Evolutionary conservation across 1,140 invertebrate species (phyloP).

Genomic region (Phymastichus coffea): DNA sequence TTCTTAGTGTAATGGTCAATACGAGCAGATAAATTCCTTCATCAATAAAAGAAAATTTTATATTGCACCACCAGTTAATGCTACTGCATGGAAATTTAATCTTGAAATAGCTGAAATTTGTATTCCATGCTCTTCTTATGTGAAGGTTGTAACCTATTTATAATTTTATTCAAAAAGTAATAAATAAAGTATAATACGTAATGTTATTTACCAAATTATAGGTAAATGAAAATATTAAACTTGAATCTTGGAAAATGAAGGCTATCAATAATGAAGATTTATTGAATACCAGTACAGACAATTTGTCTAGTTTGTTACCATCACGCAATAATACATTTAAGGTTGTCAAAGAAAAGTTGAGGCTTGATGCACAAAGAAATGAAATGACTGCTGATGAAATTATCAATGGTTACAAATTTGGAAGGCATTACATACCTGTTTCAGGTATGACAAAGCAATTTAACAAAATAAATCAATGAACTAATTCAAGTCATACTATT

Average conservation of each 20-base stretch:
- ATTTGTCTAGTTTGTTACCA: too few species aligned
- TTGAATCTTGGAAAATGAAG: conserved; percentile 15
- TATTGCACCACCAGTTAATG: neutral
- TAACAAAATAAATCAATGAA: neutral
- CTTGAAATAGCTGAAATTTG: conserved; percentile 29
- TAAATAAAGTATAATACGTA: neutral
- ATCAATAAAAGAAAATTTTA: conserved; percentile 32
- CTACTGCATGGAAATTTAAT: conserved; percentile 23
- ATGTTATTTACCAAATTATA: neutral
- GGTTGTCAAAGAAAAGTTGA: neutral
- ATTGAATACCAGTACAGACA: neutral
- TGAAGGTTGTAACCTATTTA: conserved; percentile 29
- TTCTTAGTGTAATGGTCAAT: conserved; percentile 29
- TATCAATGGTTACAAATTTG: conserved; percentile 38
- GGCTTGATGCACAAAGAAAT: conserved; percentile 28
- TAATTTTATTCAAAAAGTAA: neutral
- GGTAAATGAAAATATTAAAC: conserved; percentile 2
- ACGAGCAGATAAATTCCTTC: conserved; percentile 30
- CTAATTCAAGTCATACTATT: neutral
- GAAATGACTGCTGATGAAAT: conserved; percentile 23
- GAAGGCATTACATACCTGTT: conserved; percentile 33
- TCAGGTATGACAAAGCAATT: conserved; percentile 3
- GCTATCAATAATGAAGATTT: neutral
- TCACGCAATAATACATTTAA: neutral
- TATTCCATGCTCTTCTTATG: conserved; percentile 30